Evolutionary conservation across 1,140 invertebrate species (phyloP), one percentile per base, ranked within the genome.

Genomic region (Drosophila pallidifrons): DNA sequence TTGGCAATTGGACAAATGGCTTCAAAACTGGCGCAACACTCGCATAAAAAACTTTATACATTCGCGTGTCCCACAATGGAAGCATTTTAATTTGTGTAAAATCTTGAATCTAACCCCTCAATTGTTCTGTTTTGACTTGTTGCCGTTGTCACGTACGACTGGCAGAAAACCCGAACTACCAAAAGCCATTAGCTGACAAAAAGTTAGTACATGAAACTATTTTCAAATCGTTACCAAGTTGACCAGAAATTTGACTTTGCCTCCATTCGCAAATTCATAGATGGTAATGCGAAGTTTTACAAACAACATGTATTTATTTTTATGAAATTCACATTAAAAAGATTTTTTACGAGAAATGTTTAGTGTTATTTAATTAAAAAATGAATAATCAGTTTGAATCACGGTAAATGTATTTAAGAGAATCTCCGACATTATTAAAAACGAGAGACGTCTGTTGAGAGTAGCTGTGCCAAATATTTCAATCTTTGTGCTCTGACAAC

Each of bases 21-120:
- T 69, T 63, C 66, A 64, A 70, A 75, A 75, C 66, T 75, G 58
- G 72, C 72, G 58, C 72, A 75, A 75, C 58, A 55, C 58, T 75
- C 72, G 57, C 72, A 75, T 75, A 70, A 75, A 70, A 69, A 41
- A 57, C 66, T 75, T 75, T 69, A 61, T 61, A 38, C 35, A 43
- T 69, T 58, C 30, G 66, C 72, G 72, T 75, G 72, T 49, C 41
- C 41, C 13, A 61, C 65, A 69, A 55, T 15, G 28, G 41, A 20
- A 63, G 35, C 58, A 70, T 75, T 70, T 70, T 43, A 41, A 58
- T 72, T 58, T 43, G 35, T 15, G 8, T 30, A 8, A 20, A 63
- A 68, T 38, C 28, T 46, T 28, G 38, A 28, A 54, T 43, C 16
- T 52, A 49, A 13, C 10, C n/a, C 51, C 41, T 32, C 54, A 72